These are phyloP conservation scores for Gadus macrocephalus DNA, from an alignment of 2,113 vertebrate genomes.

Conservation along the genomic window DNA sequence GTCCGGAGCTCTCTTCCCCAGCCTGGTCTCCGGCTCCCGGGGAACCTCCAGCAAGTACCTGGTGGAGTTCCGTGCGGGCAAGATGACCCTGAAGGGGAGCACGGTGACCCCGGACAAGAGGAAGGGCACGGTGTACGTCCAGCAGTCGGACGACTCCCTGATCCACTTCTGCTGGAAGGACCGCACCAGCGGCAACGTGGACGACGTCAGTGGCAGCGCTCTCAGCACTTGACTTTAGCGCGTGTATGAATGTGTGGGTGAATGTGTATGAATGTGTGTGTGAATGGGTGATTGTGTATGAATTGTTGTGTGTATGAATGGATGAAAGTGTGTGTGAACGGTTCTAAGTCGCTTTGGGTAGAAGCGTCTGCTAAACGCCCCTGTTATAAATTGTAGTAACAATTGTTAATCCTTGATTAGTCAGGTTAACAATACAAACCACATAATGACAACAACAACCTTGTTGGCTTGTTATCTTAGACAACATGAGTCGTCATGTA, in stretches of 20 bases:
- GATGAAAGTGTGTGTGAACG: background rate
- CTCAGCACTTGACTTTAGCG: no score
- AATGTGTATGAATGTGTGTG: background rate
- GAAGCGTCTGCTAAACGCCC: no score
- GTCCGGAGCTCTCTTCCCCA: constrained; percentile 92
- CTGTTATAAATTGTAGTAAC: no score
- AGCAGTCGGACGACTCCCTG: constrained; percentile 95
- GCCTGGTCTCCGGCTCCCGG: constrained; percentile 88
- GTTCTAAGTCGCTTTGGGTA: no score
- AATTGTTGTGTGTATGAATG: background rate
- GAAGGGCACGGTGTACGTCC: constrained; percentile 92
- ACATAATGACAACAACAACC: no score
- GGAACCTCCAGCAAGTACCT: constrained; percentile 93
- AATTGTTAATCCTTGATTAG: no score
- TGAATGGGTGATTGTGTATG: background rate
- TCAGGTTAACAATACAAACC: no score
- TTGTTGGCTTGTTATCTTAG: no score
- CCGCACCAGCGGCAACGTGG: constrained; percentile 84
- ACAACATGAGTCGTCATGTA: no score
- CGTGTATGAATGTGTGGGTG: background rate
- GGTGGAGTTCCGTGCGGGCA: constrained; percentile 95
- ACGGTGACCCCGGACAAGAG: constrained; percentile 94
- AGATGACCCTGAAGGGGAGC: constrained; percentile 92
- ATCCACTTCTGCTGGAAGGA: constrained; percentile 99
- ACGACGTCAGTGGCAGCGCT: constrained; percentile 79